A percentile compares a stretch with the other conserved stretches of the same genome.
These are phyloP conservation scores for Phalacrocorax aristotelis DNA, from an alignment of 2,113 vertebrate species.

Conservation along the genomic window DNA sequence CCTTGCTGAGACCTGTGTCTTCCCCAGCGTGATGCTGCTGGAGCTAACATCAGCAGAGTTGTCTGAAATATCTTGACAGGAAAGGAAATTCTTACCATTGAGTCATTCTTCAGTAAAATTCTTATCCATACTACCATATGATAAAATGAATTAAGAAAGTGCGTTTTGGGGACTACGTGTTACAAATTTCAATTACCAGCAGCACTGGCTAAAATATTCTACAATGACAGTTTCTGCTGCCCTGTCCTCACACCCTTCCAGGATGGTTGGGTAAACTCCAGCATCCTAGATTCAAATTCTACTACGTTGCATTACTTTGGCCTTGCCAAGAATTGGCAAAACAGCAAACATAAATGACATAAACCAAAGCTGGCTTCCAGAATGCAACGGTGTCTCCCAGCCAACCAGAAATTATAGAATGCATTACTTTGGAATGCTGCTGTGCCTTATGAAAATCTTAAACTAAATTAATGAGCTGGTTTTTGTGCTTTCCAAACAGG, in stretches of 20 bases:
- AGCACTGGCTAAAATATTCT: neutral
- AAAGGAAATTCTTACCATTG: neutral
- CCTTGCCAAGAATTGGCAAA: neutral
- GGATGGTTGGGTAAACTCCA: neutral
- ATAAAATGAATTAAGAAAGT: neutral
- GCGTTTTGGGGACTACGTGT: neutral
- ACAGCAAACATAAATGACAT: neutral
- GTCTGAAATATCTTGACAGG: neutral
- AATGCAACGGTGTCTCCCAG: neutral
- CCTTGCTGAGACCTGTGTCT: neutral
- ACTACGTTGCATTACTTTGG: neutral
- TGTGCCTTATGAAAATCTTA: conserved; percentile 1
- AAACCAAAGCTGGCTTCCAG: neutral
- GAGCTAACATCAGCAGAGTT: neutral
- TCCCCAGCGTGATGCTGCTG: neutral
- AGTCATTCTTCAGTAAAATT: neutral
- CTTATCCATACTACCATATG: neutral
- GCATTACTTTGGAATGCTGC: neutral
- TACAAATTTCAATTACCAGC: neutral
- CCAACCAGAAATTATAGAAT: neutral
- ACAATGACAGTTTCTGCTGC: neutral
- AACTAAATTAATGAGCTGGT: neutral
- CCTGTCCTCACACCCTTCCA: neutral
- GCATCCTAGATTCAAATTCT: neutral
- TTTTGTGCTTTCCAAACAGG: neutral